Conservation (phyloP, 64 coral and sea anemone species). For the Dendrophyllia cribrosa region DNA sequence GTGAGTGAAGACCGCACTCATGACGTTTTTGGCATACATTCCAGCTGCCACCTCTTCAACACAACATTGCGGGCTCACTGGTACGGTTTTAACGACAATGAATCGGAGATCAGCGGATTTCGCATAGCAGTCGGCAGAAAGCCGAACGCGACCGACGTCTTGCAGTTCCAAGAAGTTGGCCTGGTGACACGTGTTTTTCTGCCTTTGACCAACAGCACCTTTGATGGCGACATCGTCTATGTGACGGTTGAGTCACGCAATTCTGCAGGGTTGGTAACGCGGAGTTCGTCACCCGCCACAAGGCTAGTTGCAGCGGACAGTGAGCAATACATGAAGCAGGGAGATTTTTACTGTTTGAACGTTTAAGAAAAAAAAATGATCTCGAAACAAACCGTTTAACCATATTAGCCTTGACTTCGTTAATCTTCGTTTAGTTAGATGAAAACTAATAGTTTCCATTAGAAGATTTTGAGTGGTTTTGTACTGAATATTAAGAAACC, state of each 20-base stretch:
- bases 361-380: not conserved
- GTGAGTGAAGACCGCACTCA: conserved; percentile 84
- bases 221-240: conserved; percentile 65
- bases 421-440: no score
- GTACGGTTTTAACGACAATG: conserved; percentile 70
- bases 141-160: conserved; percentile 37
- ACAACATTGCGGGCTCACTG: conserved; percentile 79
- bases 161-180: conserved; percentile 51
- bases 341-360: conserved; percentile 74
- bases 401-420: no score
- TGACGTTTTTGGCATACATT: conserved; percentile 79
- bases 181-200: conserved; percentile 48
- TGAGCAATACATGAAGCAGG: conserved; percentile 42
- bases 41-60: conserved; percentile 85
- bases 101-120: conserved; percentile 74
- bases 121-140: conserved; percentile 65
- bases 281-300: conserved; percentile 69
- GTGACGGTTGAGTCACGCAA: conserved; percentile 72
- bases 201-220: conserved; percentile 21
- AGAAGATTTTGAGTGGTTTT: no score
- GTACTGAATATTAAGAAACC: no score
- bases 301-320: conserved; percentile 75
- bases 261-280: conserved; percentile 59
- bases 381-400: no score
- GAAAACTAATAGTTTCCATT: no score